These are phyloP conservation scores for Hycleus phaleratus DNA, from an alignment of 1,140 invertebrate species.

Conservation along the genomic window DNA sequence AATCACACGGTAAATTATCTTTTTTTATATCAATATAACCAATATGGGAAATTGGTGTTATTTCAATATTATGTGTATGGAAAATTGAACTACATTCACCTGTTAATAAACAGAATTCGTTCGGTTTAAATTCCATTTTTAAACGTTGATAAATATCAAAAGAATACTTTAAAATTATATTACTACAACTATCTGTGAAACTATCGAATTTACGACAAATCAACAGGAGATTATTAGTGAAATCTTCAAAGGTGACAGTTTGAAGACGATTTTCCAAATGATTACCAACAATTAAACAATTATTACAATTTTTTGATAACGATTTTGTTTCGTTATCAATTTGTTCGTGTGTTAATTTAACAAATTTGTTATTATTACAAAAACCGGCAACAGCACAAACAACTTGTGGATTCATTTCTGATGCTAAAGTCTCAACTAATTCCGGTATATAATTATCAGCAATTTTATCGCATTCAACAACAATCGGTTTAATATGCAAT, in stretches of 20 bases:
- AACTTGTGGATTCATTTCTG: conserved; percentile 77
- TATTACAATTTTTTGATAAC: conserved; percentile 25
- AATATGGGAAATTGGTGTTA: conserved; percentile 47
- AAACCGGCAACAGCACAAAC: conserved; percentile 84
- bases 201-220: conserved; percentile 60
- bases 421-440: conserved; percentile 75
- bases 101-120: conserved; percentile 63
- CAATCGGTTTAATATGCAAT: conserved; percentile 66
- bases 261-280: no score
- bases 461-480: conserved; percentile 69
- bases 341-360: conserved; percentile 43
- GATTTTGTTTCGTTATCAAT: conserved; percentile 19
- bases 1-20: conserved; percentile 73
- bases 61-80: conserved; percentile 58
- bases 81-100: conserved; percentile 60
- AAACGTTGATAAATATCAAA: conserved; percentile 57
- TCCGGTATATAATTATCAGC: conserved; percentile 84
- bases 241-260: no score
- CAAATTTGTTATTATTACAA: conserved; percentile 73
- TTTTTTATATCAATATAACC: conserved; percentile 35
- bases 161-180: conserved; percentile 62
- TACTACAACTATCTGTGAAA: conserved; percentile 70
- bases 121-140: conserved; percentile 52
- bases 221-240: conserved; percentile 26
- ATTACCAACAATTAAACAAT: conserved; percentile 42